These are phyloP conservation scores for Rafetus swinhoei DNA, from an alignment of 2,113 vertebrate species.

Conservation along the genomic window DNA sequence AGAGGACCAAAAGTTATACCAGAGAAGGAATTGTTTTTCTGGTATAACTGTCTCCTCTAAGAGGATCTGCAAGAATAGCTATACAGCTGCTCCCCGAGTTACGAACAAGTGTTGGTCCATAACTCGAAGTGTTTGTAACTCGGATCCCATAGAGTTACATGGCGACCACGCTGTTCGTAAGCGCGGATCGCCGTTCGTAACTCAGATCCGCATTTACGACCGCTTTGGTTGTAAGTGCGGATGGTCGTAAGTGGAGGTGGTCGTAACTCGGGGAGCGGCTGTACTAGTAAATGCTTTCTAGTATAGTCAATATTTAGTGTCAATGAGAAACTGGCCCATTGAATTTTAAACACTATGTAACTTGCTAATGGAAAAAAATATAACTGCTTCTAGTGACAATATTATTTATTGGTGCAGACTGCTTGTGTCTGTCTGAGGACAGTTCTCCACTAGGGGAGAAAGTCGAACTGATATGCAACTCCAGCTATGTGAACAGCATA, in stretches of 20 bases:
- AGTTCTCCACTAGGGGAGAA: too few species aligned
- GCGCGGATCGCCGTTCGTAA: too few species aligned
- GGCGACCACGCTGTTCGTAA: too few species aligned
- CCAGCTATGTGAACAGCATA: too few species aligned
- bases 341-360: background rate
- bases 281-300: background rate
- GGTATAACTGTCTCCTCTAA: constrained; percentile 13
- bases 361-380: background rate
- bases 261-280: background rate
- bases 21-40: background rate
- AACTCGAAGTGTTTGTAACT: too few species aligned
- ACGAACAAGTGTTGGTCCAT: too few species aligned
- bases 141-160: too few species aligned
- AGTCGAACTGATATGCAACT: too few species aligned
- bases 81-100: too few species aligned
- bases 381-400: background rate
- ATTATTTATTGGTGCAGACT: background rate
- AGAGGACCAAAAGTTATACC: background rate
- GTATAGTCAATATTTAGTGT: background rate
- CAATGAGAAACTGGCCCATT: background rate
- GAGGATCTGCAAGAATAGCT: constrained; percentile 29
- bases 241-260: too few species aligned
- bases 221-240: too few species aligned
- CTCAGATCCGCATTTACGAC: too few species aligned
- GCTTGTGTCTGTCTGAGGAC: background rate